Conservation (phyloP, 2,888 invertebrate species). For the Limnephilus rhombicus region DNA sequence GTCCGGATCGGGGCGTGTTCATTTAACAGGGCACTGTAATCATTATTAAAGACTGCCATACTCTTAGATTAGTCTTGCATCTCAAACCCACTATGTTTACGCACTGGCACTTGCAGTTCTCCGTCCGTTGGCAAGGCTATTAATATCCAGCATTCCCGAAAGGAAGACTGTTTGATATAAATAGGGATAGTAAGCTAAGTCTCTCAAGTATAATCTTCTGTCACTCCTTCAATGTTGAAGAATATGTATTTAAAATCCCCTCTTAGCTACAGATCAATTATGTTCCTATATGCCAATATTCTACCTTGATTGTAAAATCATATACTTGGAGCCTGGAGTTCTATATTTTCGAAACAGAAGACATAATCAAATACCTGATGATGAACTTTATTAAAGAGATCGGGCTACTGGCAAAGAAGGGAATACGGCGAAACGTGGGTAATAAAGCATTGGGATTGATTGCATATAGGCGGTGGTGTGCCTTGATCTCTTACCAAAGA, state of each 20-base stretch:
- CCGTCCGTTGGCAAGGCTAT: neutral
- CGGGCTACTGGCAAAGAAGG: neutral
- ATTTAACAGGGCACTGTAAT: neutral
- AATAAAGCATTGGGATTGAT: neutral
- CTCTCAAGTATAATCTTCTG: neutral
- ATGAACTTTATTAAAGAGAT: neutral
- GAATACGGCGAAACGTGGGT: neutral
- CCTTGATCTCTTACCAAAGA: too few relatives aligned
- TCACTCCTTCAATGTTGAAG: neutral
- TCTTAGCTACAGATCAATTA: neutral
- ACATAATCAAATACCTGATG: neutral
- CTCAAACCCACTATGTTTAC: neutral
- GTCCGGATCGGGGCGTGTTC: neutral
- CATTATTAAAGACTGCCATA: neutral
- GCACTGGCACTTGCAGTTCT: neutral
- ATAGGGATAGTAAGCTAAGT: neutral
- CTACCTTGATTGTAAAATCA: neutral
- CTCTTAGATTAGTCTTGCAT: neutral
- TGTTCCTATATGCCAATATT: neutral
- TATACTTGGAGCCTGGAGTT: neutral
- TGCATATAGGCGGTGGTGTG: neutral
- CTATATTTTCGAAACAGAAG: neutral
- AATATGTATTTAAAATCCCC: neutral
- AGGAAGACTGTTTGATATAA: neutral
- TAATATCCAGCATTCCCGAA: neutral